Percentiles rank a stretch among this genome's conserved stretches.
Conservation (phyloP, 2,797 vertebrate species). For the Phaenicophaeus curvirostris region DNA sequence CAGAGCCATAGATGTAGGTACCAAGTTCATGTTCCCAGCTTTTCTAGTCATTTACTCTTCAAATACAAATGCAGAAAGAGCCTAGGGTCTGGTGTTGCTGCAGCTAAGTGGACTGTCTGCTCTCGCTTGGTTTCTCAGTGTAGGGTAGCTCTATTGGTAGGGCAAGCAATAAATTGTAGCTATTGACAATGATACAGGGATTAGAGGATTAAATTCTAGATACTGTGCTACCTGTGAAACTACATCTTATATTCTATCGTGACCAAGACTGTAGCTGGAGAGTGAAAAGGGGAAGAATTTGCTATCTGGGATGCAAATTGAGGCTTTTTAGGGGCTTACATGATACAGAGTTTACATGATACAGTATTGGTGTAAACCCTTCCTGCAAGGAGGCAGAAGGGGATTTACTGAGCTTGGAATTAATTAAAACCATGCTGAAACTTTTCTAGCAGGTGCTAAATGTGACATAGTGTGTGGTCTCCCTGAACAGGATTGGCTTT, state of each 20-base stretch:
- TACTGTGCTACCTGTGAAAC: background rate
- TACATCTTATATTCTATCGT: background rate
- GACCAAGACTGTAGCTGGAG: background rate
- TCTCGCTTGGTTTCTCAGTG: background rate
- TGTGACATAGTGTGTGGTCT: slow-evolving; percentile 51
- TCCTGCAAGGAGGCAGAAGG: slow-evolving; percentile 22
- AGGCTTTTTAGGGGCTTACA: background rate
- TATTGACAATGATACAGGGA: background rate
- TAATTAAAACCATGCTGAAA: slow-evolving; percentile 39
- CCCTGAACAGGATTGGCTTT: background rate
- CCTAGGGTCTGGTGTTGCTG: background rate
- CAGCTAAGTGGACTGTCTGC: fast-evolving
- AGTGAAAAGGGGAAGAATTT: background rate
- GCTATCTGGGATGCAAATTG: background rate
- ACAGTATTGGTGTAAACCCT: background rate
- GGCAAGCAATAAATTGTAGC: background rate
- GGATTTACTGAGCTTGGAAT: slow-evolving; percentile 26
- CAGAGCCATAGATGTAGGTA: background rate
- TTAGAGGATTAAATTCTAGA: background rate
- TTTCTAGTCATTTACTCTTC: background rate
- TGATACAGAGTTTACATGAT: slow-evolving; percentile 4
- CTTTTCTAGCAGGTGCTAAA: slow-evolving; percentile 38
- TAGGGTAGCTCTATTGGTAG: background rate
- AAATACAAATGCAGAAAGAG: background rate
- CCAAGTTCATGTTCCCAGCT: background rate